Evolutionary conservation across 2,888 invertebrate species (phyloP).

Genomic region (Nomada lathburiana): DNA sequence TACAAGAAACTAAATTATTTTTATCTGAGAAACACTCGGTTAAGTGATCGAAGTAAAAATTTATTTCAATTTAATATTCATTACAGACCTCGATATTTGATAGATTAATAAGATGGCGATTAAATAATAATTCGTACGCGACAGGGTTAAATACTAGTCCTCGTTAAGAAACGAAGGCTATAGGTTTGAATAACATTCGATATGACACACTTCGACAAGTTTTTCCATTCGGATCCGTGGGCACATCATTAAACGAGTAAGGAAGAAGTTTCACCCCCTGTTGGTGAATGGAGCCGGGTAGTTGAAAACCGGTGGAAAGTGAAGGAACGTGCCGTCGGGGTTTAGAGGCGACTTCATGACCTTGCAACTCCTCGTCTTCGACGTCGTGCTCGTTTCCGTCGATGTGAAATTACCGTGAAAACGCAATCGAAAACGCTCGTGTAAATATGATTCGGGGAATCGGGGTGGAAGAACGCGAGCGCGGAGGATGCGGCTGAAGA

Average conservation of each 20-base stretch:
- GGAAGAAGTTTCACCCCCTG: constrained; percentile 43
- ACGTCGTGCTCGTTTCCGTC: constrained; percentile 30
- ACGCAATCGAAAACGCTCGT: constrained; percentile 66
- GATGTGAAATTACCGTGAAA: constrained; percentile 68
- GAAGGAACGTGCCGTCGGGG: constrained; percentile 43
- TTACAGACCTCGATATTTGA: too few species aligned
- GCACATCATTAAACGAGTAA: constrained; percentile 53
- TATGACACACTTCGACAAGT: constrained; percentile 24
- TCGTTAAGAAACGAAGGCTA: not conserved
- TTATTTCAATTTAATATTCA: too few species aligned
- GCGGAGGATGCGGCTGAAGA: constrained; percentile 1
- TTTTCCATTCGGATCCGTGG: constrained; percentile 16
- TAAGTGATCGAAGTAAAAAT: too few species aligned
- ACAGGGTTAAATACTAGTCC: not conserved
- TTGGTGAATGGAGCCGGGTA: constrained; percentile 10
- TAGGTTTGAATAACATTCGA: constrained; percentile 13
- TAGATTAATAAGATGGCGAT: not conserved
- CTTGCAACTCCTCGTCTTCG: constrained; percentile 30
- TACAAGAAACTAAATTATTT: too few species aligned
- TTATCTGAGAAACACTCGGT: too few species aligned
- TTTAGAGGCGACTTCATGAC: constrained; percentile 42
- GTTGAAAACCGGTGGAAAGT: constrained; percentile 34
- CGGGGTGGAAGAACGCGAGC: constrained; percentile 12
- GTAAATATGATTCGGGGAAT: constrained; percentile 63
- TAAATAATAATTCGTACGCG: too few species aligned